A percentile compares a stretch with the other conserved stretches of the same genome.
phyloP scores from a whole-genome alignment of 92 coral and sea anemone genomes.

The Phenganax stokvisi region DNA sequence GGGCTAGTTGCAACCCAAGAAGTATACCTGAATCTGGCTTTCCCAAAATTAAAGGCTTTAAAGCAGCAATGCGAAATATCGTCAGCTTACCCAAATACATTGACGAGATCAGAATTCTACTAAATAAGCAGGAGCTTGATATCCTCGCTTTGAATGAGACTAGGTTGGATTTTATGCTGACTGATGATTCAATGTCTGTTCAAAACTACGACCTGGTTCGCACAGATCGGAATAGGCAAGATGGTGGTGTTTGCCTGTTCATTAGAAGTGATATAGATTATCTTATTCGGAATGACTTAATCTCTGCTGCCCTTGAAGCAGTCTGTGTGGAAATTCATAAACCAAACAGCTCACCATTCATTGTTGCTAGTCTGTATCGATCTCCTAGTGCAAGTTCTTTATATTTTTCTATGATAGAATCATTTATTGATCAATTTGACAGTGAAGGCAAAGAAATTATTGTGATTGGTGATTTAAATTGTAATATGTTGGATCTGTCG shows the following conservation, averaged over 20 bases:
- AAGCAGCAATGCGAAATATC: too few relatives aligned
- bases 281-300: not conserved
- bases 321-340: not conserved
- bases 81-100: too few relatives aligned
- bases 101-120: too few relatives aligned
- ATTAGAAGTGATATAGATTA: not conserved
- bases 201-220: not conserved
- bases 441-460: not conserved
- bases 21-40: too few relatives aligned
- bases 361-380: not conserved
- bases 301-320: not conserved
- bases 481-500: not conserved
- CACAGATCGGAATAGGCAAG: slow-evolving; percentile 13
- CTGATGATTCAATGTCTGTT: slow-evolving; percentile 3
- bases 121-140: too few relatives aligned
- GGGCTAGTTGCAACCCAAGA: too few relatives aligned
- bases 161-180: not conserved
- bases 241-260: not conserved
- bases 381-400: not conserved
- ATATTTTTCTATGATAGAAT: not conserved
- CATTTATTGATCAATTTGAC: not conserved
- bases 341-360: not conserved
- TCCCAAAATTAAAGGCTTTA: too few relatives aligned
- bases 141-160: not conserved
- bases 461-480: not conserved